Percentiles rank a stretch among this genome's conserved stretches.
These are phyloP conservation scores for Eufriesea mexicana DNA, from an alignment of 1,140 invertebrate genomes.

Conservation along the genomic window DNA sequence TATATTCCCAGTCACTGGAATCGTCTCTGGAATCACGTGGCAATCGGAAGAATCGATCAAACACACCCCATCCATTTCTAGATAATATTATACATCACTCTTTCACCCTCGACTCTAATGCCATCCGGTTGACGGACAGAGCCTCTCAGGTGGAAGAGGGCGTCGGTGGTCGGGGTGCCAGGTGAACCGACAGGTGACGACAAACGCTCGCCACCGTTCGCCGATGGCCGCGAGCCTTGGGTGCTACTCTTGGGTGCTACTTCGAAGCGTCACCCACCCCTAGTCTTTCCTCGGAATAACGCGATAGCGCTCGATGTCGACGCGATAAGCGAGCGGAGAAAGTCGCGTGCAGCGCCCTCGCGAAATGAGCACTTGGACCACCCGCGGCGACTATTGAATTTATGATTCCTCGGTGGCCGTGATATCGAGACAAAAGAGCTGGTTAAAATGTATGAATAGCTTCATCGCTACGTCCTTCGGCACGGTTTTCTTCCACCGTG, in stretches of 20 bases:
- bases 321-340: conserved; percentile 21
- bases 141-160: too few relatives aligned
- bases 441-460: conserved; percentile 37
- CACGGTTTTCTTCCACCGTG: background rate
- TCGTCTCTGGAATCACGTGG: background rate
- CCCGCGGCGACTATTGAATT: conserved; percentile 21
- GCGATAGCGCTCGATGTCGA: background rate
- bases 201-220: background rate
- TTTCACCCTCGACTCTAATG: background rate
- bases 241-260: background rate
- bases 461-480: background rate
- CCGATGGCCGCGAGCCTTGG: background rate
- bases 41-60: background rate
- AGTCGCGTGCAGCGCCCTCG: conserved; percentile 30
- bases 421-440: conserved; percentile 4
- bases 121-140: background rate
- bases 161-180: conserved; percentile 2
- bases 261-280: too few relatives aligned
- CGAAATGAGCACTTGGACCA: conserved; percentile 14
- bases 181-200: conserved; percentile 5
- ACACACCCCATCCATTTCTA: background rate
- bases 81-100: too few relatives aligned
- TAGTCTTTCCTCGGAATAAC: background rate
- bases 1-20: background rate
- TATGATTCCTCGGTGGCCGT: background rate